A percentile compares a stretch with the other conserved stretches of the same genome.
These are phyloP conservation scores for Pseudochromis fuscus DNA, from an alignment of 2,797 vertebrate genomes.

Conservation along the genomic window DNA sequence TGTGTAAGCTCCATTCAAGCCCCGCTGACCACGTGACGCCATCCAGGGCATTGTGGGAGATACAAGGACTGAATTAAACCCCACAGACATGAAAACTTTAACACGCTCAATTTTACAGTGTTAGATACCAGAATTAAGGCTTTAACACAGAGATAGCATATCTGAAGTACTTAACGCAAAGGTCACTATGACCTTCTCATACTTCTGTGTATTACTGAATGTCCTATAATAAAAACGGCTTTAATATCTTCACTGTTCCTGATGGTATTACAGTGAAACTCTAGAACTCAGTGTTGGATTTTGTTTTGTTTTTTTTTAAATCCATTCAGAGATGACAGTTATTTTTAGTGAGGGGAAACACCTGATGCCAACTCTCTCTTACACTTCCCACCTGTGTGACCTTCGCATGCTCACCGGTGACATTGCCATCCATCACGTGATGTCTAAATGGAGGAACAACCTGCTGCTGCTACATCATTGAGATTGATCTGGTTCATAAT, in stretches of 20 bases:
- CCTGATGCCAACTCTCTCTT: conserved; percentile 44
- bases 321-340: not conserved
- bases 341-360: conserved; percentile 37
- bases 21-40: conserved; percentile 26
- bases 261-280: not conserved
- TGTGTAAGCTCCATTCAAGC: conserved; percentile 56
- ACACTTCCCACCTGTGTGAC: conserved; percentile 77
- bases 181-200: conserved; percentile 43
- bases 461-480: conserved; percentile 11
- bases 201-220: not conserved
- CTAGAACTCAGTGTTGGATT: not conserved
- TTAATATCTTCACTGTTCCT: not conserved
- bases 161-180: not conserved
- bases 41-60: conserved; percentile 29
- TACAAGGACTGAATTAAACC: not conserved
- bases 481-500: not conserved
- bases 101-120: not conserved
- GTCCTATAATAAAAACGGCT: not conserved
- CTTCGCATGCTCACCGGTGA: conserved; percentile 75
- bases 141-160: not conserved
- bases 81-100: not conserved
- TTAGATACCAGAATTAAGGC: not conserved
- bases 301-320: no score
- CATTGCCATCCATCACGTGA: conserved; percentile 68
- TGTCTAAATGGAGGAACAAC: not conserved